Evolutionary conservation across 2,888 invertebrate genomes (phyloP), one percentile per base, ranked within the genome.

Genomic region (Drosophila emarginata): DNA sequence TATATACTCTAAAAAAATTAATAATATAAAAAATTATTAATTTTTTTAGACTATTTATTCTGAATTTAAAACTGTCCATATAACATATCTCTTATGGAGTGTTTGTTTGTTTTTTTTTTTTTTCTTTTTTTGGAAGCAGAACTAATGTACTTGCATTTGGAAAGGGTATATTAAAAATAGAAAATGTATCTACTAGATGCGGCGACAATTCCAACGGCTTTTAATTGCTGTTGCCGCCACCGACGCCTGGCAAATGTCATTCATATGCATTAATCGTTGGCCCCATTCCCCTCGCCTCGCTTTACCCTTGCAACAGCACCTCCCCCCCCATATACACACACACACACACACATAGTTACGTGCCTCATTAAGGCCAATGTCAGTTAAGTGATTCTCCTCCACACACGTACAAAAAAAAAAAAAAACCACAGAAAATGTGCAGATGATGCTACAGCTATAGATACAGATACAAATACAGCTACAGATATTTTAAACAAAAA

Each of bases 351-450:
- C 45, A 45, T 45, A 68, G 72, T 60, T 65, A 71, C 66, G 72
- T 72, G 72, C 72, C 71, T 71, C 71, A 71, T 83, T 83, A 83
- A 83, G 87, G 82, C 82, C 82, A 83, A 83, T 87, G 82, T 81
- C 82, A 83, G 82, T 77, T 78, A 77, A 87, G 86, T 79, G 85
- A 81, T 80, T 78, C 79, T 83, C 45, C 64, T 53, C 61, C 52
- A 50, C 52, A 37, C 57, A 59, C 51, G 14, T 32, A 23, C 60
- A 37, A 32, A 32, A 61, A 12, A 53, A 28, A 32, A 53, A 32
- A 37, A 32, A 45, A 45, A 45, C 45, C 21, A 45, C 45, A 45
- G 21, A 45, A 45, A 45, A 45, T 45, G 45, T 28, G 50, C 70
- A 39, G 61, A 57, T 54, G 54, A 54, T 54, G 54, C 54, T 50